These are phyloP conservation scores for Tenthredo mesomela DNA, from an alignment of 2,888 invertebrate genomes.

Conservation along the genomic window DNA sequence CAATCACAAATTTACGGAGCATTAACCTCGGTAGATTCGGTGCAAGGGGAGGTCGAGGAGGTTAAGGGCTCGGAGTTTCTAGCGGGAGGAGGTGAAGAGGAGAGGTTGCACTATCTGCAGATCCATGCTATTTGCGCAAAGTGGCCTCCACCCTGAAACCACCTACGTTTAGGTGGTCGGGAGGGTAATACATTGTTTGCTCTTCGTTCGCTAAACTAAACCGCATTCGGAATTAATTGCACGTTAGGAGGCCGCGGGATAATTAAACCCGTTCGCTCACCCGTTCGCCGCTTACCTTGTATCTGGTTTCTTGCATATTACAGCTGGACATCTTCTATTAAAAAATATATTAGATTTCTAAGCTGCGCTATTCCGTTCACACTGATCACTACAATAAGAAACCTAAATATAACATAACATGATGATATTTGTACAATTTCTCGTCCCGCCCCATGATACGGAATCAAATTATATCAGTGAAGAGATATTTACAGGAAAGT, in stretches of 20 bases:
- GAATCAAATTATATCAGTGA: not conserved
- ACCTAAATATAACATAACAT: too few relatives aligned
- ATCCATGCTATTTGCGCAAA: slow-evolving; percentile 73
- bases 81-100: slow-evolving; percentile 56
- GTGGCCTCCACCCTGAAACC: slow-evolving; percentile 71
- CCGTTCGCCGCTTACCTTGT: slow-evolving; percentile 59
- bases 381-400: not conserved
- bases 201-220: slow-evolving; percentile 75
- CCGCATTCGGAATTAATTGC: slow-evolving; percentile 75
- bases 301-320: slow-evolving; percentile 61
- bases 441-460: not conserved
- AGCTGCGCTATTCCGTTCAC: not conserved
- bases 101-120: slow-evolving; percentile 70
- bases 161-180: slow-evolving; percentile 70
- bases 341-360: not conserved
- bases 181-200: slow-evolving; percentile 74
- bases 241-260: slow-evolving; percentile 73
- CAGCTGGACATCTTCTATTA: not conserved
- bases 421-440: not conserved
- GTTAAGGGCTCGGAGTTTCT: slow-evolving; percentile 59
- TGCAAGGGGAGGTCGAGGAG: slow-evolving; percentile 56
- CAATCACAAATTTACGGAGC: slow-evolving; percentile 71
- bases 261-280: slow-evolving; percentile 72
- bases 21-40: slow-evolving; percentile 63
- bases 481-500: not conserved